These are phyloP conservation scores for Icerya purchasi DNA, from an alignment of 2,888 invertebrate genomes.

Conservation along the genomic window DNA sequence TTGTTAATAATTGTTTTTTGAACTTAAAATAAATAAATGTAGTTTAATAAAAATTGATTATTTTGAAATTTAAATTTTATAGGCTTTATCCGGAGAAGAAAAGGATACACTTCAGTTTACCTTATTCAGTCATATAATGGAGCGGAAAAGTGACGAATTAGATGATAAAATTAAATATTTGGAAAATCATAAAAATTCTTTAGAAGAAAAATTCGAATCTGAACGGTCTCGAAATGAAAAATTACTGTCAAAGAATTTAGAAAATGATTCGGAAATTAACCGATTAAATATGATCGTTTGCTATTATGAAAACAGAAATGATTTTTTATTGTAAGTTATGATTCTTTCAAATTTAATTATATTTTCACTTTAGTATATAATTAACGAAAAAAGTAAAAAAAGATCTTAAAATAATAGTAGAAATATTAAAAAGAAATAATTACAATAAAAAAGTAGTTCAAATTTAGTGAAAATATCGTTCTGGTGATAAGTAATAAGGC, in stretches of 20 bases:
- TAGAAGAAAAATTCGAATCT: neutral
- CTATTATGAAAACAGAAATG: constrained; percentile 7
- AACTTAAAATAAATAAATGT: no score
- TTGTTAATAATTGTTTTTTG: no score
- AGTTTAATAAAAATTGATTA: neutral
- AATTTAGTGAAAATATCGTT: no score
- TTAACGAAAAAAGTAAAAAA: no score
- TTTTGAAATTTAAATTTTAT: neutral
- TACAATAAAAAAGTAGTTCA: neutral
- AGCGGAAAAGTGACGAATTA: neutral
- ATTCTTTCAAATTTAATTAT: neutral
- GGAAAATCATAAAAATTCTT: no score
- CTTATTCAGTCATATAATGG: neutral
- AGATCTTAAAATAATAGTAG: neutral
- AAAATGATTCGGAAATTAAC: constrained; percentile 1
- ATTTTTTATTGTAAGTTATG: constrained; percentile 8
- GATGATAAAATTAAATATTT: no score
- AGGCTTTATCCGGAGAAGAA: constrained; percentile 1
- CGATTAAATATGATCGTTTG: constrained; percentile 1
- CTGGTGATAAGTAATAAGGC: no score
- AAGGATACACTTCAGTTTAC: no score
- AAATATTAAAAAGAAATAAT: neutral
- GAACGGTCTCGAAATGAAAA: constrained; percentile 1
- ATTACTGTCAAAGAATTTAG: neutral
- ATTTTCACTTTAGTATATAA: no score